Evolutionary conservation across 2,888 invertebrate genomes (phyloP).

Genomic region (Carpatolechia fugitivella): DNA sequence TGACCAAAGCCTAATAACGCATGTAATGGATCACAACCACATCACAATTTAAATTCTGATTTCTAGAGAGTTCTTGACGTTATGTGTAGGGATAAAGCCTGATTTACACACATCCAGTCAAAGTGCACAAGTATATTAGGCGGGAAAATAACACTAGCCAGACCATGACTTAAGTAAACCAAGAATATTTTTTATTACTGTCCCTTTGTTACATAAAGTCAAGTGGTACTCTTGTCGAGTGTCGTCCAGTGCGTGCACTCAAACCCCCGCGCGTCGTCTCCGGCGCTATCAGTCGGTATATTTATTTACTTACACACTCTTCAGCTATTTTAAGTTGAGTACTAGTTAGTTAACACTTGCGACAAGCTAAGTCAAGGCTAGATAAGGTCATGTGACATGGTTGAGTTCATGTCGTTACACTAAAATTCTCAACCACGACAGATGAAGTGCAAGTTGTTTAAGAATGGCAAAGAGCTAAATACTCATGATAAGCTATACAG

Average conservation of each 20-base stretch:
- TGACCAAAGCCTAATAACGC: too few species aligned
- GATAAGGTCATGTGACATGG: too few species aligned
- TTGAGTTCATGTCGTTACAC: too few species aligned
- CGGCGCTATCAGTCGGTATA: neutral
- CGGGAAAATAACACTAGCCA: neutral
- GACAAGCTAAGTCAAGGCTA: conserved; percentile 1
- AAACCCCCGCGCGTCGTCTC: neutral
- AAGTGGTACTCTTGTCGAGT: too few species aligned
- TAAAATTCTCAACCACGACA: too few species aligned
- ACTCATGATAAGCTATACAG: too few species aligned
- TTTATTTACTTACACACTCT: too few species aligned
- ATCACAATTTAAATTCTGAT: neutral
- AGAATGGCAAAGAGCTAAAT: too few species aligned
- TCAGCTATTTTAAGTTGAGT: neutral
- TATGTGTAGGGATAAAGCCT: neutral
- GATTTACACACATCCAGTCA: neutral
- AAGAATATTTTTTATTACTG: neutral
- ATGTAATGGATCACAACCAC: too few species aligned
- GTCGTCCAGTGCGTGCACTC: too few species aligned
- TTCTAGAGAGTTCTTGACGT: neutral
- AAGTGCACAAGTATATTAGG: neutral
- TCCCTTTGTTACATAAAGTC: too few species aligned
- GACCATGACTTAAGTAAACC: neutral
- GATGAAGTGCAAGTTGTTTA: too few species aligned
- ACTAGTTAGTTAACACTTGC: neutral